Base-by-base conservation (phyloP, 2,113 vertebrate species). In the Charadrius vociferus region DNA sequence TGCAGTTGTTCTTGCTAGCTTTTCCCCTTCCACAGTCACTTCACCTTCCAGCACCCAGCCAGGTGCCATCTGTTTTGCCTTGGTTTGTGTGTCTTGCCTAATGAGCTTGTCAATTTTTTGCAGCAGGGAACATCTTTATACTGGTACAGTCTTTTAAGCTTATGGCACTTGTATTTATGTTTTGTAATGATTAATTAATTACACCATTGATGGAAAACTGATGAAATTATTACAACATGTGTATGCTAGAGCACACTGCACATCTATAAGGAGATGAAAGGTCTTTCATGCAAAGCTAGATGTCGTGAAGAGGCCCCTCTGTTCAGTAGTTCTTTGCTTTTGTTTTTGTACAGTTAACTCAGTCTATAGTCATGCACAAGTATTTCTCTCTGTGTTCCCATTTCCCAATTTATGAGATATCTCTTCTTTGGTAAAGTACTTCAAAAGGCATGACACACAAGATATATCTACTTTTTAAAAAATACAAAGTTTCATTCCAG, bases 181-280 rank as follows among this genome's bases (percentile, higher is more conserved):
- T 93, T 94, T 63, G 20, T 83, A 90, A 83, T 66, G n/a, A 96
- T 79, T 94, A 66, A 92, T 66, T 85, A 95, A 81, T 90, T 73
- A 63, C 62, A 6, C 24, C 29, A 45, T 58, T 26, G 86, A 80
- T 49, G 20, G 36, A 94, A 89, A 90, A 74, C 34, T 55, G 62
- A 50, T 73, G 47, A 68, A 80, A 75, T 66, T 80, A 29, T 71
- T 77, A 12, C 39, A 66, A 18, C 15, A 41, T 4, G 14, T 30
- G 3, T 68, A 19, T 61, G 10, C 71, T 77, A 55, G 27, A 62
- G 49, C 32, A 86, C 5, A 5, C n/a, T 37, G 14, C 27, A 1
- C 53, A 17, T 79, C n/a, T 67, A 4, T 37, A 32, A 87, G 50
- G 43, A 81, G 23, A 21, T 88, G 63, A 55, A 79, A 90, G 45